Evolutionary conservation across 2,113 vertebrate species (phyloP), one percentile per base, ranked within the genome.

Genomic region (Cinclus cinclus): DNA sequence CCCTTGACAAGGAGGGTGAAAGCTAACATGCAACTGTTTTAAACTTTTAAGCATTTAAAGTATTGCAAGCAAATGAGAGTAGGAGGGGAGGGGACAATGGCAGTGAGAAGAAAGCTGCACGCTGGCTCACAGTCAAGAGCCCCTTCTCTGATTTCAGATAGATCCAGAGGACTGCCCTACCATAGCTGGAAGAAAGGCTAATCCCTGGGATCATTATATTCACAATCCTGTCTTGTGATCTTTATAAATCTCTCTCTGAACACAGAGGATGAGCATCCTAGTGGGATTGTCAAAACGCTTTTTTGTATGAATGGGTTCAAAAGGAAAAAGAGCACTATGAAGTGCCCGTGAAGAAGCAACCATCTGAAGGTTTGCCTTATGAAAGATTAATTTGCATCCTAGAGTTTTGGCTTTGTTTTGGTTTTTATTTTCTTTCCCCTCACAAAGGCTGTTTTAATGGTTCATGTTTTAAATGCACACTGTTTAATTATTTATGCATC

Each of bases 171-270:
- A 68, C 73, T 93, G 73, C 86, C 83, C 80, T 93, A 46, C 52
- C 79, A 50, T 87, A 92, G 47, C 13, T 27, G 9, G 62, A 94
- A 93, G 83, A 94, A 93, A 94, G 52, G 44, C 60, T 96, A 94
- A 89, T 95, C 95, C 89, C 83, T 87, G 52, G 77, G 90, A 95
- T 95, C 90, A 71, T 94, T 93, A 87, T 79, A 95, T 73, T 92
- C 92, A 87, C 93, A 94, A 91, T 93, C 92, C 73, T 79, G 49
- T 80, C 92, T 96, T 96, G 83, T 96, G 92, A 96, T 93, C 93
- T 94, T 90, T 94, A 65, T 94, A 94, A 96, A 89, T 96, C 90
- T 95, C 47, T 31, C 64, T 90, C 90, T 90, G 93, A 93, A 94
- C 86, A 92, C 60, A 87, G 85, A 96, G 92, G 76, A 92, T 90